These are phyloP conservation scores for Bombus sibiricus DNA, from an alignment of 1,140 invertebrate genomes.

Conservation along the genomic window DNA sequence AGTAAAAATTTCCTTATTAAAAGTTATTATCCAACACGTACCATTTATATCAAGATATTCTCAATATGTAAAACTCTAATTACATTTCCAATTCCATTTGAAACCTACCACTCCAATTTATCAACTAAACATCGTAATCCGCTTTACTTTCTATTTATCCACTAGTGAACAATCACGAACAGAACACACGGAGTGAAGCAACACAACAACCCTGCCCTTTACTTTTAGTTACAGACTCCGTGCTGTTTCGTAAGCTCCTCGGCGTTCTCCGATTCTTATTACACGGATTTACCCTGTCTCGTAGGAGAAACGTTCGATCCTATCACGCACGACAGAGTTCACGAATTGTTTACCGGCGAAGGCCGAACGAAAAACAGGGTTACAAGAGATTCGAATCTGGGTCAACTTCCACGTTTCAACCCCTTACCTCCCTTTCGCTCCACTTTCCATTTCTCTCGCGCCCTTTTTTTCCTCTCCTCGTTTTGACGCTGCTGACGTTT, in stretches of 20 bases:
- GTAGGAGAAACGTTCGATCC: conserved; percentile 26
- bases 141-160: not conserved
- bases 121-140: not conserved
- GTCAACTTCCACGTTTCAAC: conserved; percentile 46
- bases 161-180: not conserved
- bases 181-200: no score
- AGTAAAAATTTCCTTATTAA: no score
- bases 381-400: conserved; percentile 47
- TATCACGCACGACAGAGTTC: conserved; percentile 30
- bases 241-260: not conserved
- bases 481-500: conserved; percentile 17
- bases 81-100: not conserved
- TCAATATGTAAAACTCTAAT: not conserved
- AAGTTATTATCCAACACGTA: no score
- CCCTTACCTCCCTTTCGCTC: conserved; percentile 3
- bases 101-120: not conserved
- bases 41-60: no score
- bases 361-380: conserved; percentile 37
- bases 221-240: not conserved
- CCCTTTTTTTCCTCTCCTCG: not conserved
- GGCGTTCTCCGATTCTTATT: conserved; percentile 19
- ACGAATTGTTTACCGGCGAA: conserved; percentile 34
- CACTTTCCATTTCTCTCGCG: conserved; percentile 7
- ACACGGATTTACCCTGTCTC: conserved; percentile 17
- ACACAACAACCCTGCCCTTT: not conserved